A percentile compares a stretch with the other conserved stretches of the same genome.
Evolutionary conservation across 2,797 vertebrate genomes (phyloP).

Genomic region (Sebastes kiyomatsui): DNA sequence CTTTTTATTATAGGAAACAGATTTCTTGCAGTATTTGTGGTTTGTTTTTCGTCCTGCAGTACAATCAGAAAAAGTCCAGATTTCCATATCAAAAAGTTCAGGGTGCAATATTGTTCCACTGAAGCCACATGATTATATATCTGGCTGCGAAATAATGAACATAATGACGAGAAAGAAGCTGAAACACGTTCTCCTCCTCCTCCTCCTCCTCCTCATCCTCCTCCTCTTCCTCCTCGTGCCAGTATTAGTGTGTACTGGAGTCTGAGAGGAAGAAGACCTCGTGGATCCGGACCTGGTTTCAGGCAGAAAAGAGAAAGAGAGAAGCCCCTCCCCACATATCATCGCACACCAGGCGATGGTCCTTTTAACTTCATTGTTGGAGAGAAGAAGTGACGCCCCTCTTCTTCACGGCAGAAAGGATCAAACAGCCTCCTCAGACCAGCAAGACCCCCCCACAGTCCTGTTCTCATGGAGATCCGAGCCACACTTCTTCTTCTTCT

Average conservation of each 20-base stretch:
- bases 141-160: background rate
- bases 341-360: constrained; percentile 45
- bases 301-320: background rate
- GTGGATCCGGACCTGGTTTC: constrained; percentile 25
- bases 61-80: background rate
- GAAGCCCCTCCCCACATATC: constrained; percentile 77
- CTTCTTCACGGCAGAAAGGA: constrained; percentile 48
- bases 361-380: constrained; percentile 81
- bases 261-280: constrained; percentile 2
- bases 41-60: background rate
- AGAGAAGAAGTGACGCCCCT: constrained; percentile 70
- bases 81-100: background rate
- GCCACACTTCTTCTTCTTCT: constrained; percentile 43
- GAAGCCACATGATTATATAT: background rate
- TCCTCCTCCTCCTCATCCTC: constrained; percentile 6
- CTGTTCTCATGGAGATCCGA: constrained; percentile 78
- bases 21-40: background rate
- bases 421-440: constrained; percentile 65
- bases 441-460: constrained; percentile 51
- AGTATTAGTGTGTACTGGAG: background rate
- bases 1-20: too few relatives aligned
- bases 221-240: background rate
- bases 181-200: background rate
- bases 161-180: background rate
- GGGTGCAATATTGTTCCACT: background rate